A percentile compares a stretch with the other conserved stretches of the same genome.
Conservation (phyloP, 1,140 invertebrate genomes). For the Stegodyphus mimosarum region DNA sequence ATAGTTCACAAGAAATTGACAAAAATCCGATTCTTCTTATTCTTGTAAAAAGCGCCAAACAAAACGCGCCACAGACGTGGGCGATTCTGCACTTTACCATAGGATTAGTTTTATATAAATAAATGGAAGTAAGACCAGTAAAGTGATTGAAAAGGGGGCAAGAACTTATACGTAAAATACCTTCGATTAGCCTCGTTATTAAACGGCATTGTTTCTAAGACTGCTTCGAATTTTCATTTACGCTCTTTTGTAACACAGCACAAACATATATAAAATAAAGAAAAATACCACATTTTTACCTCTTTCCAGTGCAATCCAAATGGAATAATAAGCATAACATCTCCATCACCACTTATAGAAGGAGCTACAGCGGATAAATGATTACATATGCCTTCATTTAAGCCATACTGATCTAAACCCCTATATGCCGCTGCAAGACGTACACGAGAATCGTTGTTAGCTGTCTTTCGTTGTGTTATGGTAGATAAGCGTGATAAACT, state of each 20-base stretch:
- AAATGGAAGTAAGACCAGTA: too few relatives aligned
- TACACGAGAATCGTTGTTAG: constrained; percentile 10
- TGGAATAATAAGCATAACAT: constrained; percentile 45
- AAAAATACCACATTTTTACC: background rate
- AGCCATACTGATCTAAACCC: constrained; percentile 12
- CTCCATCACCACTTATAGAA: background rate
- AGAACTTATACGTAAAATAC: too few relatives aligned
- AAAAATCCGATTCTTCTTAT: too few relatives aligned
- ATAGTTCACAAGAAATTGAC: too few relatives aligned
- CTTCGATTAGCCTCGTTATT: too few relatives aligned
- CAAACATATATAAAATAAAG: background rate
- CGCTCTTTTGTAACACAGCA: background rate
- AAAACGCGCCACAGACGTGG: too few relatives aligned
- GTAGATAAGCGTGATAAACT: too few relatives aligned
- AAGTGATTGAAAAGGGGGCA: too few relatives aligned
- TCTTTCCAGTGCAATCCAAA: constrained; percentile 37
- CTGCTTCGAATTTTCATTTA: background rate
- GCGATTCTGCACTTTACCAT: too few relatives aligned
- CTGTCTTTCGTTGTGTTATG: background rate
- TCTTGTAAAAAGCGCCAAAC: too few relatives aligned
- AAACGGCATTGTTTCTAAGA: too few relatives aligned
- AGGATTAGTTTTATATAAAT: too few relatives aligned
- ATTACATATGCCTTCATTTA: constrained; percentile 43
- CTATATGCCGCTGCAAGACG: constrained; percentile 35
- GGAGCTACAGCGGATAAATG: constrained; percentile 43